Conservation (phyloP, 2,888 invertebrate species). For the Drosophila anomelani region DNA sequence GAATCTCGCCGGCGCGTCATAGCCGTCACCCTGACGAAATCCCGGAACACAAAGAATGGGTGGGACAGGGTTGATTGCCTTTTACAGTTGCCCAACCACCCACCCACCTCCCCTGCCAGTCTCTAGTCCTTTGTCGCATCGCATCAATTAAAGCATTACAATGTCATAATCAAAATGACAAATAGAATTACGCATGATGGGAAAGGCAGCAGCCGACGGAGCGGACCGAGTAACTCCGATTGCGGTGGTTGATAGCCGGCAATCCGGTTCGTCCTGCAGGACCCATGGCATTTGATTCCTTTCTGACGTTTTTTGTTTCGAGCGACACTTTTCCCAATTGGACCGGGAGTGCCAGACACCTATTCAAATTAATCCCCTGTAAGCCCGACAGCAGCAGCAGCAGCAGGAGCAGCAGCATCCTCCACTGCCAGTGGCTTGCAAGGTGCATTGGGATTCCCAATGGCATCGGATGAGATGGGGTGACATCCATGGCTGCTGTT, state of each 20-base stretch:
- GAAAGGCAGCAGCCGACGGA: conserved; percentile 78
- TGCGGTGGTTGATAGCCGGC: conserved; percentile 57
- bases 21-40: conserved; percentile 54
- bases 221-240: conserved; percentile 24
- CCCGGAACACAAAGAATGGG: conserved; percentile 34
- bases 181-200: conserved; percentile 84
- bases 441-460: conserved; percentile 33
- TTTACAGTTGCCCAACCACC: conserved; percentile 52
- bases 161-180: conserved; percentile 85
- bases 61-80: conserved; percentile 73
- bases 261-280: conserved; percentile 32
- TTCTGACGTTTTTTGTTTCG: conserved; percentile 53
- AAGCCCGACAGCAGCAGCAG: conserved; percentile 67
- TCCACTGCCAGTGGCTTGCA: conserved; percentile 43
- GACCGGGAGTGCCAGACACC: conserved; percentile 58
- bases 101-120: background rate
- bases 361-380: conserved; percentile 79
- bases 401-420: conserved; percentile 31
- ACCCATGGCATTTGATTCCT: conserved; percentile 27
- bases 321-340: conserved; percentile 74
- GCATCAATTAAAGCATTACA: conserved; percentile 85
- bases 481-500: conserved; percentile 43
- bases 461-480: conserved; percentile 10
- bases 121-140: conserved; percentile 46
- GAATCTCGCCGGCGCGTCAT: conserved; percentile 59